Percentiles rank a stretch among this genome's conserved stretches.
Evolutionary conservation across 2,113 vertebrate species (phyloP).

Genomic region (Mesitornis unicolor): DNA sequence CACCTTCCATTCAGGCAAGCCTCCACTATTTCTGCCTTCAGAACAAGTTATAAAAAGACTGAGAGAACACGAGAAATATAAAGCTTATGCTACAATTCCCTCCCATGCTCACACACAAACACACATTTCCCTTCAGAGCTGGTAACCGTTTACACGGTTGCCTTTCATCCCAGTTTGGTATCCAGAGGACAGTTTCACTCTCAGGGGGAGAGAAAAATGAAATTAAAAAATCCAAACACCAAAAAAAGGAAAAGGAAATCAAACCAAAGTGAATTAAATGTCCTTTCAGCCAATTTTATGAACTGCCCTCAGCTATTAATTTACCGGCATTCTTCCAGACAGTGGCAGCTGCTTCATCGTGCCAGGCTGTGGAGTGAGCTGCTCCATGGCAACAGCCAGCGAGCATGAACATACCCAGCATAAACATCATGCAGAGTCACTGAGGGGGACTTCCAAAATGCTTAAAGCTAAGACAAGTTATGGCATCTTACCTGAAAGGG

Average conservation of each 20-base stretch:
- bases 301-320: background rate
- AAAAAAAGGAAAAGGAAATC: background rate
- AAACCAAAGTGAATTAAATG: background rate
- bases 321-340: background rate
- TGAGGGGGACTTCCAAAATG: background rate
- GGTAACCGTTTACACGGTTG: accelerated
- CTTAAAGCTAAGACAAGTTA: background rate
- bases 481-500: background rate
- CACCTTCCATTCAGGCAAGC: background rate
- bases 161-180: background rate
- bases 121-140: background rate
- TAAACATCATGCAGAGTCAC: background rate
- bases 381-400: background rate
- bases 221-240: no score
- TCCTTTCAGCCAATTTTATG: background rate
- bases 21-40: background rate
- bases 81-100: background rate
- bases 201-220: background rate
- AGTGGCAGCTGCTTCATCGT: background rate
- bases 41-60: background rate
- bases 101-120: background rate
- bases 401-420: background rate
- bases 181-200: background rate
- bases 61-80: background rate
- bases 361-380: background rate